Conservation (phyloP, 1,140 invertebrate genomes). For the Alviniconcha marisindica region DNA sequence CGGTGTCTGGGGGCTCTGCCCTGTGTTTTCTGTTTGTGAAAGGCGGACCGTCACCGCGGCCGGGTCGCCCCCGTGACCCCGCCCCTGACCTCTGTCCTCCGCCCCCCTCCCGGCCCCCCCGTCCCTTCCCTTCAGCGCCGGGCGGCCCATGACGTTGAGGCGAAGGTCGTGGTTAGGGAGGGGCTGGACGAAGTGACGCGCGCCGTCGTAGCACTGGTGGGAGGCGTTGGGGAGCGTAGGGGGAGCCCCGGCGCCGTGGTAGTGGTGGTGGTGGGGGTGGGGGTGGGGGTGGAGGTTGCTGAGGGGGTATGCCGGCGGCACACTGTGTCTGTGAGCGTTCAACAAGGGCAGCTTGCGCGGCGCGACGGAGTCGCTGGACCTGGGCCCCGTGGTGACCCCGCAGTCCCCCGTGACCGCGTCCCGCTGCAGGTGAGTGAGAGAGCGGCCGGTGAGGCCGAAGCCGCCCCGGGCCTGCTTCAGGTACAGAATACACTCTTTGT, state of each 20-base stretch:
- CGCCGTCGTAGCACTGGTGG: neutral
- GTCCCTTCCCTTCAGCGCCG: neutral
- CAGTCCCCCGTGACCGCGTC: neutral
- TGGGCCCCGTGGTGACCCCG: neutral
- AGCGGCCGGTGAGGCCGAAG: neutral
- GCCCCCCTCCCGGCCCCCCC: no score
- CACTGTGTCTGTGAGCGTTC: neutral
- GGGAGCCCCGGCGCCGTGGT: neutral
- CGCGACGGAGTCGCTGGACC: neutral
- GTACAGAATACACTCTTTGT: slow-evolving; percentile 34
- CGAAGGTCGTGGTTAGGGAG: neutral
- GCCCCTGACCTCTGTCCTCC: neutral
- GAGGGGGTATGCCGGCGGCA: no score
- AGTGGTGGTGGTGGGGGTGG: neutral
- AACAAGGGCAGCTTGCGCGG: slow-evolving; percentile 13
- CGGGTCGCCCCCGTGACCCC: neutral
- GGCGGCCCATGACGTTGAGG: neutral
- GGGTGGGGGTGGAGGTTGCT: neutral
- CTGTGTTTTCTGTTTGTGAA: no score
- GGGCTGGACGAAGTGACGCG: neutral
- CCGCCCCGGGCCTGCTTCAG: slow-evolving; percentile 18
- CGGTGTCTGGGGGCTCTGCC: no score
- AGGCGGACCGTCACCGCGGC: no score
- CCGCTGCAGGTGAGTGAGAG: neutral
- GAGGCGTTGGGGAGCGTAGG: neutral